These are phyloP conservation scores for Cebidichthys violaceus DNA, from an alignment of 2,113 vertebrate species.

Conservation along the genomic window DNA sequence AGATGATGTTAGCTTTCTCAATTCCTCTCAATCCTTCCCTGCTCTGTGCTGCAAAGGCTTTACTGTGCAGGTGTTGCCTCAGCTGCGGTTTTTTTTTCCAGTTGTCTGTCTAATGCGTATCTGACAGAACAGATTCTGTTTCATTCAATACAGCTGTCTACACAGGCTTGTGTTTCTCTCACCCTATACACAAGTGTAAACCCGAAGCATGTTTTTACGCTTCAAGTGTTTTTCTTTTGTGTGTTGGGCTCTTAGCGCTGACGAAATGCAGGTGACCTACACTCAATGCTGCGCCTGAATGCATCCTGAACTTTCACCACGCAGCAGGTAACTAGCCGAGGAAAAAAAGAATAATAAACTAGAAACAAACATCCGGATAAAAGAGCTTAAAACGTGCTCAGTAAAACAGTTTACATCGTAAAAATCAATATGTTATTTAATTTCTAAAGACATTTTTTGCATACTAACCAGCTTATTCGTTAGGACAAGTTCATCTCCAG, in stretches of 20 bases:
- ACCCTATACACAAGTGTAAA: not conserved
- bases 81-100: not conserved
- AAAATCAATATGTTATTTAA: not conserved
- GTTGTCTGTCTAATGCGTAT: not conserved
- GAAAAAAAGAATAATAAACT: not conserved
- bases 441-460: too few species aligned
- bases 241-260: not conserved
- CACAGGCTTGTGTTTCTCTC: not conserved
- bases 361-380: not conserved
- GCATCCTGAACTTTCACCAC: not conserved
- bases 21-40: slow-evolving; percentile 8
- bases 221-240: not conserved
- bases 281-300: not conserved
- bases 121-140: not conserved
- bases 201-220: not conserved
- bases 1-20: slow-evolving; percentile 38
- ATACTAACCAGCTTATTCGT: too few species aligned
- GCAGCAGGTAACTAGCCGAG: not conserved
- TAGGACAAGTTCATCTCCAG: too few species aligned
- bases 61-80: not conserved
- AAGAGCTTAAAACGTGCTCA: too few species aligned
- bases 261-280: not conserved
- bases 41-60: not conserved
- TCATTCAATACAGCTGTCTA: not conserved
- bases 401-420: not conserved